These are phyloP conservation scores for Lacanobia oleracea DNA, from an alignment of 2,888 invertebrate species.

Conservation along the genomic window DNA sequence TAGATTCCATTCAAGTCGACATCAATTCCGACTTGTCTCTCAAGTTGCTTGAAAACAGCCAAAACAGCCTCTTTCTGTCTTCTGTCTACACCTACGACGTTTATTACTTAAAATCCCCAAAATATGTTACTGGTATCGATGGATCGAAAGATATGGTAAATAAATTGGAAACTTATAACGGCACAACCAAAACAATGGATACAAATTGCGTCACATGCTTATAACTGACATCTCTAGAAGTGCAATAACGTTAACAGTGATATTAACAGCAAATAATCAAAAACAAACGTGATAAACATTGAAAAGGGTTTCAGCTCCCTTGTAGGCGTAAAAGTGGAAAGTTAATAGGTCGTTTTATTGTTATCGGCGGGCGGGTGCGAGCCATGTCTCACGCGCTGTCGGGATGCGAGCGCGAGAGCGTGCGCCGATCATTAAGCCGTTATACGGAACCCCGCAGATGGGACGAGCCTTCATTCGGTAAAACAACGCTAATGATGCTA, in stretches of 20 bases:
- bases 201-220: not conserved
- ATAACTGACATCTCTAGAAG: not conserved
- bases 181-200: not conserved
- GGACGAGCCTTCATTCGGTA: conserved; percentile 65
- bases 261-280: conserved; percentile 34
- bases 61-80: not conserved
- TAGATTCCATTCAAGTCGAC: not conserved
- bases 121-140: not conserved
- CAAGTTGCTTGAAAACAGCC: not conserved
- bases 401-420: conserved; percentile 75
- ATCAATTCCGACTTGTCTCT: not conserved
- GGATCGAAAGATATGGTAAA: not conserved
- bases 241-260: not conserved
- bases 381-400: conserved; percentile 64
- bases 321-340: conserved; percentile 67
- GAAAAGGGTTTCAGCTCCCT: conserved; percentile 55
- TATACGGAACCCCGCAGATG: conserved; percentile 68
- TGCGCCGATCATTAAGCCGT: conserved; percentile 84
- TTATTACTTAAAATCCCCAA: not conserved
- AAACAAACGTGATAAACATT: conserved; percentile 41
- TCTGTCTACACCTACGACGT: not conserved
- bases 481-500: conserved; percentile 61
- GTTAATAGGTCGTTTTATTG: conserved; percentile 88
- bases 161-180: not conserved
- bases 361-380: conserved; percentile 72